Evolutionary conservation across 2,888 invertebrate species (phyloP).

Genomic region (Limnephilus marmoratus): DNA sequence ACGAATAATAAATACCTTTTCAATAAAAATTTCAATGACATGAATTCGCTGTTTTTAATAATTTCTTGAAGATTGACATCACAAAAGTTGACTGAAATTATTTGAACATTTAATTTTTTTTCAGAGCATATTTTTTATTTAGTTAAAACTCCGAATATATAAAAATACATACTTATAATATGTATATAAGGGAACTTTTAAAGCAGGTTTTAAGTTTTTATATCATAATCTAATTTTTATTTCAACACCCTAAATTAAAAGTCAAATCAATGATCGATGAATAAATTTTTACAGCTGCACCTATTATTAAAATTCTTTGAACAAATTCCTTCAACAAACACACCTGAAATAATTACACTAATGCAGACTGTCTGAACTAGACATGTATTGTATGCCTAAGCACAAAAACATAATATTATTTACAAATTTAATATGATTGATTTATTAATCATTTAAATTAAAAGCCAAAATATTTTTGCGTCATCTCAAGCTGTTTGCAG

Average conservation of each 20-base stretch:
- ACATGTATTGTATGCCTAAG: not conserved
- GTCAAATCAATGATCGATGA: not conserved
- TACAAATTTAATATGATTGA: not conserved
- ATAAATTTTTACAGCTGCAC: not conserved
- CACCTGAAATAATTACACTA: not conserved
- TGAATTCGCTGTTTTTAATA: not conserved
- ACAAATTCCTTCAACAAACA: not conserved
- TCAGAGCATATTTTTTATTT: not conserved
- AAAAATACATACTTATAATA: not conserved
- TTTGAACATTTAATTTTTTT: no score
- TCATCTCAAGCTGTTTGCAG: not conserved
- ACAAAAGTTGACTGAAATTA: not conserved
- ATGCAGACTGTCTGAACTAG: not conserved
- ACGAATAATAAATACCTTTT: not conserved
- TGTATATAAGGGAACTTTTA: not conserved
- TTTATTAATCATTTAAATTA: not conserved
- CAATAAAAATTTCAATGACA: not conserved
- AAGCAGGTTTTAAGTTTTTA: not conserved
- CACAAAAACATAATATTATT: not conserved
- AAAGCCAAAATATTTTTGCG: not conserved
- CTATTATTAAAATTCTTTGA: not conserved
- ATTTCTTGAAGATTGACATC: not conserved
- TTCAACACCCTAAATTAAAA: not conserved
- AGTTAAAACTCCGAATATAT: not conserved
- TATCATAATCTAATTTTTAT: not conserved